A percentile compares a stretch with the other conserved stretches of the same genome.
phyloP scores from a whole-genome alignment of 2,113 vertebrate genomes.

The Ceratotherium simum region DNA sequence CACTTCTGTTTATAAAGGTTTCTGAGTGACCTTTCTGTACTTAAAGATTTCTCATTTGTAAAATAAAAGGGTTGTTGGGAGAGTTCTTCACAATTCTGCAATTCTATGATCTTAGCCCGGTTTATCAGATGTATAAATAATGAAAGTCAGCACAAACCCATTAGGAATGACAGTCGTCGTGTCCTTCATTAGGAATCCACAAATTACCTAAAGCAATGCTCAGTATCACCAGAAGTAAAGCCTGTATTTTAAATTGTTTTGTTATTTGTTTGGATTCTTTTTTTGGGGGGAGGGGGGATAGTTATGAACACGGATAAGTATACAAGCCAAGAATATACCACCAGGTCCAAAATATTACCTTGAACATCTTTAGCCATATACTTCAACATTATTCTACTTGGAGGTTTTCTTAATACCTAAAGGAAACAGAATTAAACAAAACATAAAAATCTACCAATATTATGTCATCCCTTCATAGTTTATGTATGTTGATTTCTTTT shows the following conservation, averaged over 20 bases:
- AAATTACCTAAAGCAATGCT: not conserved
- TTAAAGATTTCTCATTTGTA: slow-evolving; percentile 25
- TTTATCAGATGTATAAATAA: not conserved
- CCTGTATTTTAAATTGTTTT: not conserved
- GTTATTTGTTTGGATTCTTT: not conserved
- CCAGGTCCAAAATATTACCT: not conserved
- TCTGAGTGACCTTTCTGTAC: not conserved
- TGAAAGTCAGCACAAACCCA: not conserved
- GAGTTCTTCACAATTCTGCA: not conserved
- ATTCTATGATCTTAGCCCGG: not conserved
- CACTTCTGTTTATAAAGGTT: not conserved
- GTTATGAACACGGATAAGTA: not conserved
- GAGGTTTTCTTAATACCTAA: not conserved
- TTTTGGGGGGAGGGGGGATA: not conserved
- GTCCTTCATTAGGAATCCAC: not conserved
- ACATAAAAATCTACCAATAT: not conserved
- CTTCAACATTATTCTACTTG: not conserved
- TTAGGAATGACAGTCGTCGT: not conserved
- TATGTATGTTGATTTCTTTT: not conserved
- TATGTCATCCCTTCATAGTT: not conserved
- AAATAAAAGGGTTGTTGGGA: not conserved
- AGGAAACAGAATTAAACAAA: not conserved
- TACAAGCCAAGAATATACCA: rapidly evolving
- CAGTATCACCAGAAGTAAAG: not conserved
- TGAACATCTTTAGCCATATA: not conserved